Evolutionary conservation across 1,140 invertebrate species (phyloP).

Genomic region (Luehdorfia chinensis): DNA sequence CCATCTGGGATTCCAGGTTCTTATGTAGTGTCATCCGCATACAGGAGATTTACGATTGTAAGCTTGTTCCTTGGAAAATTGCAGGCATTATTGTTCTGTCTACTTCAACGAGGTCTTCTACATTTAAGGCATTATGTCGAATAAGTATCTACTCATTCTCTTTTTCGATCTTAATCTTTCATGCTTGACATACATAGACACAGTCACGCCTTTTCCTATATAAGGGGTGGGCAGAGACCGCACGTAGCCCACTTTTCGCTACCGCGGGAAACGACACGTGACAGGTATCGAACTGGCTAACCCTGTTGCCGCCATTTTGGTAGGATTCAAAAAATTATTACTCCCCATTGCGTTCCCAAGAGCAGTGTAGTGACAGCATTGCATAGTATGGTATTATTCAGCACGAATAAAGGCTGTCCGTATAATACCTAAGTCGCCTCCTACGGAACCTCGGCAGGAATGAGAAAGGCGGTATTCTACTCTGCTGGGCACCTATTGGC

Average conservation of each 20-base stretch:
- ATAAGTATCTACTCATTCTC: not conserved
- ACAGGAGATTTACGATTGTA: not conserved
- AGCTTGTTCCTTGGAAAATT: not conserved
- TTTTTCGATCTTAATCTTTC: not conserved
- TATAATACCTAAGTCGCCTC: no score
- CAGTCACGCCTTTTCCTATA: no score
- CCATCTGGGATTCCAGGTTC: not conserved
- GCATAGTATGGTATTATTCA: no score
- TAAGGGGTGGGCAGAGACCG: not conserved
- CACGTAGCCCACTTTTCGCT: not conserved
- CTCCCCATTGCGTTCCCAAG: no score
- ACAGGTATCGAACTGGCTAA: not conserved
- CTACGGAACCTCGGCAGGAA: no score
- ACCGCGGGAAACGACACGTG: not conserved
- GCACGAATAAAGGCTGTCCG: no score
- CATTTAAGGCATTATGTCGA: slow-evolving; percentile 1
- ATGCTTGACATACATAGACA: not conserved
- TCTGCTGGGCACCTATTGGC: no score
- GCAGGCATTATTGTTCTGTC: slow-evolving; percentile 5
- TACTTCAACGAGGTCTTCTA: not conserved
- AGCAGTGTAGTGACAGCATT: no score
- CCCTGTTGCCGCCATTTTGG: not conserved
- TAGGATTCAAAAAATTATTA: no score
- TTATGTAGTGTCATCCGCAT: not conserved
- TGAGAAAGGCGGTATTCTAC: no score